phyloP scores from a whole-genome alignment of 2,888 invertebrate species.

The Campoletis raptor region DNA sequence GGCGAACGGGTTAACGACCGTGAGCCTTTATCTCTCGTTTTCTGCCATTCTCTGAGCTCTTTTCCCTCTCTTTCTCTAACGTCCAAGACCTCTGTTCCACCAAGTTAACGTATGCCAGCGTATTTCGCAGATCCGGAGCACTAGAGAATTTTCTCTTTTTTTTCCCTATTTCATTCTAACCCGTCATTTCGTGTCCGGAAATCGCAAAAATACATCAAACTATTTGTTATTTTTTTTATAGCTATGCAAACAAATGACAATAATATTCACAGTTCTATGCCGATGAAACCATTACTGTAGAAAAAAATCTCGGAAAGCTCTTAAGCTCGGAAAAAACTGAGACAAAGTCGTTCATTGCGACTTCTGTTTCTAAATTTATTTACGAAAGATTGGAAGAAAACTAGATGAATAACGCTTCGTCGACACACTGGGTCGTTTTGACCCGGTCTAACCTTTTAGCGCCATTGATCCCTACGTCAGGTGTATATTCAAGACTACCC shows the following conservation, averaged over 20 bases:
- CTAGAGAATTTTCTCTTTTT: slow-evolving; percentile 43
- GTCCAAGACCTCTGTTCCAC: slow-evolving; percentile 37
- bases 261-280: not conserved
- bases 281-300: not conserved
- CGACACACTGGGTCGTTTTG: not conserved
- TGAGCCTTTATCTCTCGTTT: slow-evolving; percentile 56
- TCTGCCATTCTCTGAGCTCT: slow-evolving; percentile 25
- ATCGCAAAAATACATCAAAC: not conserved
- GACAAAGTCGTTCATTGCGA: not conserved
- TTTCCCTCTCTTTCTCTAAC: not conserved
- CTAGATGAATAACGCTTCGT: not conserved
- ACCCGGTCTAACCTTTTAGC: not conserved
- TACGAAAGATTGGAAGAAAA: not conserved
- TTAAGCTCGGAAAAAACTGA: not conserved
- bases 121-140: slow-evolving; percentile 47
- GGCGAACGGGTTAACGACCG: slow-evolving; percentile 69
- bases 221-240: slow-evolving; percentile 1
- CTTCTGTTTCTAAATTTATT: not conserved
- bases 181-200: not conserved
- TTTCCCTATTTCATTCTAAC: not conserved
- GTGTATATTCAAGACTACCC: no score
- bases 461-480: no score
- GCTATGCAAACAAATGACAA: slow-evolving; percentile 8
- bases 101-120: slow-evolving; percentile 57
- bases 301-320: not conserved